Evolutionary conservation across 2,888 invertebrate species (phyloP).

Genomic region (Trisateles emortualis): DNA sequence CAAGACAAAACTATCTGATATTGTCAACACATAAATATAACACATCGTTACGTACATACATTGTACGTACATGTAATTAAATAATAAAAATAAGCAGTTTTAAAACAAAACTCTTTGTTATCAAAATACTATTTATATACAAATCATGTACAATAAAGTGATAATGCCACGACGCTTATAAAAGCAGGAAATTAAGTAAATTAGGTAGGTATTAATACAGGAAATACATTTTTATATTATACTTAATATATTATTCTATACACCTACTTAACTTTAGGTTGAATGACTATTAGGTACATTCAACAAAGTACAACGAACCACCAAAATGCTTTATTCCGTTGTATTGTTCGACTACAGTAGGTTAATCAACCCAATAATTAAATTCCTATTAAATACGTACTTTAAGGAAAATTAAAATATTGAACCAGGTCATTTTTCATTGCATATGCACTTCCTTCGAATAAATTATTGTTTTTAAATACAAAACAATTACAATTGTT

Average conservation of each 20-base stretch:
- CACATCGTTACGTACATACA: neutral
- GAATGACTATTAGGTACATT: constrained; percentile 46
- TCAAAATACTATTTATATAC: neutral
- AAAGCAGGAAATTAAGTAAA: neutral
- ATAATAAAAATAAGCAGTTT: neutral
- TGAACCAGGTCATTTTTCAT: constrained; percentile 2
- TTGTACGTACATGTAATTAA: neutral
- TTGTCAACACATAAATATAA: neutral
- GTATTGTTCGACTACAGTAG: constrained; percentile 47
- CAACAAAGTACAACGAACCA: constrained; percentile 64
- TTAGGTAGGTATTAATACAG: neutral
- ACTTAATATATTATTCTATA: neutral
- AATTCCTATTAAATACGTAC: constrained; percentile 26
- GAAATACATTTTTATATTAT: neutral
- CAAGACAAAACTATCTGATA: too few relatives aligned
- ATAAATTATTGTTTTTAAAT: neutral
- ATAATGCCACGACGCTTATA: neutral
- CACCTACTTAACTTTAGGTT: constrained; percentile 8
- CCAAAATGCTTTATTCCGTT: constrained; percentile 58
- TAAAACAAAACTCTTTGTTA: neutral
- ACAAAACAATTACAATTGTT: too few relatives aligned
- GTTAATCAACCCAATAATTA: constrained; percentile 48
- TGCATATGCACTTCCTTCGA: constrained; percentile 1
- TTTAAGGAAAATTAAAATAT: constrained; percentile 17
- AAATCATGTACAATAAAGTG: neutral